These are phyloP conservation scores for Melinaea menophilus DNA, from an alignment of 2,888 invertebrate species.

Conservation along the genomic window DNA sequence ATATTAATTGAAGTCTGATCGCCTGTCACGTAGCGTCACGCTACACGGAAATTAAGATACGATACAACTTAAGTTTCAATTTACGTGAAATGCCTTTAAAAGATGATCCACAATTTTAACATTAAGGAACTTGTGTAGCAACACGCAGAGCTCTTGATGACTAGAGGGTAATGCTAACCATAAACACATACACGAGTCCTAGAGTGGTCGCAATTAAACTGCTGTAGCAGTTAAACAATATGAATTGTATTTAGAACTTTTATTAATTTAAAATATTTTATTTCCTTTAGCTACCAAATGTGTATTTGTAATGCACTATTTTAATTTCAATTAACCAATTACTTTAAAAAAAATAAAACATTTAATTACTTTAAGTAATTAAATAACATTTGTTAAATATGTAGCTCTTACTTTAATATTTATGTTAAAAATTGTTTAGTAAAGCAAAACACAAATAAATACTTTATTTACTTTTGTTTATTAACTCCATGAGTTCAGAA, in stretches of 20 bases:
- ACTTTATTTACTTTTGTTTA: constrained; percentile 13
- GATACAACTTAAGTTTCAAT: constrained; percentile 30
- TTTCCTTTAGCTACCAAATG: too few species aligned
- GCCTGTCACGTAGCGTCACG: constrained; percentile 36
- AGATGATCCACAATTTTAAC: constrained; percentile 6
- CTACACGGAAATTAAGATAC: constrained; percentile 14
- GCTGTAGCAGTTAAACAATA: not conserved
- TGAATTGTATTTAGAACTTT: too few species aligned
- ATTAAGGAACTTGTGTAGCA: constrained; percentile 5
- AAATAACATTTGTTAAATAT: too few species aligned
- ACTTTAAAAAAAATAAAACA: too few species aligned
- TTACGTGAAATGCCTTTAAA: constrained; percentile 25
- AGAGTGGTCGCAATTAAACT: not conserved
- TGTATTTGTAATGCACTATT: too few species aligned
- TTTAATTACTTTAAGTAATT: too few species aligned
- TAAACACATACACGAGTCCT: not conserved
- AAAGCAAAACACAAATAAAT: constrained; percentile 9
- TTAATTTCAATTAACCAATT: too few species aligned
- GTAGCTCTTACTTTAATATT: not conserved
- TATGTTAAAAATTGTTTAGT: not conserved
- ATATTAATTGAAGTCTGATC: constrained; percentile 42
- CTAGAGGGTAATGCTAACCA: not conserved
- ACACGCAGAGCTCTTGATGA: constrained; percentile 2
- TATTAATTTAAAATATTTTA: too few species aligned
- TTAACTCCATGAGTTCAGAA: constrained; percentile 23